Base-by-base conservation (phyloP, 2,888 invertebrate genomes). In the Xanthia icteritia region DNA sequence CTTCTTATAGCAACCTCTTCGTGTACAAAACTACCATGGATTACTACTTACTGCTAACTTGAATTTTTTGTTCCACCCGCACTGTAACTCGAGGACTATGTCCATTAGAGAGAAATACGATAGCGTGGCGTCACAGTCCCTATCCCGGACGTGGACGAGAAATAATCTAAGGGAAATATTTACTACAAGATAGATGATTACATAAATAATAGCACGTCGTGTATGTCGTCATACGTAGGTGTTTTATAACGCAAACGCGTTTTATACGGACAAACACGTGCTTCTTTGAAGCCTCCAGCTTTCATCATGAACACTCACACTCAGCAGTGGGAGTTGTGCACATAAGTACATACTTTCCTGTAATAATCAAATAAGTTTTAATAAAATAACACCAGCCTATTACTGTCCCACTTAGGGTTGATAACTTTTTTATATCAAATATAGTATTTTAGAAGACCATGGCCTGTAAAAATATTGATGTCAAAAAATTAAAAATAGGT, bases 61-160 rank as follows among this genome's bases (percentile, higher is more conserved):
- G 39, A 9, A 45, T n/a, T 13, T 65, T 27, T 27, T 17, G 58
- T 39, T 11, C 31, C 15, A 31, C 9, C 39, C 13, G 23, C 56
- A 51, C 51, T 27, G 65, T 72, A 45, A 79, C 72, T 51, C 69
- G 27, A 71, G 31, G 58, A 48, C n/a, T 42, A 31, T 39, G 73
- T 80, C 66, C 79, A 79, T 79, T 79, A 79, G 39, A 79, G 20
- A 31, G 79, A 68, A 79, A 79, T 81, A 67, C 42, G 81, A 79
- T 79, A 73, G 17, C 73, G 23, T 31, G 56, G 17, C 58, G 67
- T 42, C 81, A 48, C 39, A 31, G 61, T 63, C 27, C n/a, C 23
- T 31, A n/a, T 56, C 20, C 39, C 54, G 73, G 66, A 73, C 56
- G 27, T 31, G 23, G n/a, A 63, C 48, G 27, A 58, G n/a, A 56